Evolutionary conservation across 1,140 invertebrate genomes (phyloP).

Genomic region (Dendroctonus ponderosae): DNA sequence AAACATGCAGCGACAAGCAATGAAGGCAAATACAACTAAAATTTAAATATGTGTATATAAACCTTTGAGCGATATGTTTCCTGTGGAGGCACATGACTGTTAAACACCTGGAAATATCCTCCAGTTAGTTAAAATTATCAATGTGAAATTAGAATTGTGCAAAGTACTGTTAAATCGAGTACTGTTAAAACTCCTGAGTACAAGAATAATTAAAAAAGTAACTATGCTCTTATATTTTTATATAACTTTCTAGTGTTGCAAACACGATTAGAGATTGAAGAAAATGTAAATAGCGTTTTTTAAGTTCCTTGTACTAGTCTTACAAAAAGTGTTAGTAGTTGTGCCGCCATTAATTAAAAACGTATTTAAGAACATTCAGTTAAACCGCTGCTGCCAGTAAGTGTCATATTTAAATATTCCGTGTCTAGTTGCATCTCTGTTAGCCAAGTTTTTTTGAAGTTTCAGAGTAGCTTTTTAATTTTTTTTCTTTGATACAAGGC

Average conservation of each 20-base stretch:
- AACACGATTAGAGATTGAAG: too few relatives aligned
- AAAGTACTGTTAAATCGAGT: neutral
- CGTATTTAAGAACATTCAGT: too few relatives aligned
- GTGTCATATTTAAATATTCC: too few relatives aligned
- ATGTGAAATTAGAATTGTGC: constrained; percentile 8
- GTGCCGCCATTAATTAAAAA: constrained; percentile 5
- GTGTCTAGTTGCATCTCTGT: too few relatives aligned
- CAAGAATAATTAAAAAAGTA: constrained; percentile 17
- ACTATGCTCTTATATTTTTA: too few relatives aligned
- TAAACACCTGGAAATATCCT: constrained; percentile 76
- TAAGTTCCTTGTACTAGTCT: neutral
- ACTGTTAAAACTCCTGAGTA: neutral
- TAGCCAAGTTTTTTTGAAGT: too few relatives aligned
- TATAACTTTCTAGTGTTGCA: too few relatives aligned
- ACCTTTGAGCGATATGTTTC: constrained; percentile 86
- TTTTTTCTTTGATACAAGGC: too few relatives aligned
- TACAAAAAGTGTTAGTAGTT: constrained; percentile 3
- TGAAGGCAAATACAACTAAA: constrained; percentile 40
- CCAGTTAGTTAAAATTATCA: constrained; percentile 42
- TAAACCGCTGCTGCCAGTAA: too few relatives aligned
- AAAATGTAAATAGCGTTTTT: too few relatives aligned
- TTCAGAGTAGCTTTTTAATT: too few relatives aligned
- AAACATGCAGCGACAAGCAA: constrained; percentile 45
- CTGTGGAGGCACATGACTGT: constrained; percentile 87
- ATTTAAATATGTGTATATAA: constrained; percentile 58